Evolutionary conservation across 2,113 vertebrate species (phyloP).

Genomic region (Pelecanoides urinatrix): DNA sequence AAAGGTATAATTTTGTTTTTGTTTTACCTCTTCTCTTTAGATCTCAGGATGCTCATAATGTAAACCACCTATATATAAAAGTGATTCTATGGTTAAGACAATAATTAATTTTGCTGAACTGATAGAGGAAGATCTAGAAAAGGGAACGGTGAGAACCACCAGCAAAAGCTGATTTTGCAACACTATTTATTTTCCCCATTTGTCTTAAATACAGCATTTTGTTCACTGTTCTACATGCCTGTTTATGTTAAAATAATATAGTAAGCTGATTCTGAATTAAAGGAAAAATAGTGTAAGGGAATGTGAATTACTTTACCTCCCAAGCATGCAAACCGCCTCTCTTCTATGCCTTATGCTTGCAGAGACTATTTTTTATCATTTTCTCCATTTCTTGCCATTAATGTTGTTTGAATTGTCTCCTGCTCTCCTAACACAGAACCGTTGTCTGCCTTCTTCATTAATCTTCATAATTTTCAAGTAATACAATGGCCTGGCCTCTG

Average conservation of each 20-base stretch:
- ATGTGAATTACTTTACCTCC: not conserved
- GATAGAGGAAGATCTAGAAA: not conserved
- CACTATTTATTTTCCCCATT: not conserved
- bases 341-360: not conserved
- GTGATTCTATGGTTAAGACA: not conserved
- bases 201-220: not conserved
- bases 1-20: not conserved
- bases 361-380: not conserved
- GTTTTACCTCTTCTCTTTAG: not conserved
- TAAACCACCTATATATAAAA: not conserved
- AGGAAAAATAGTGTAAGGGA: not conserved
- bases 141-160: not conserved
- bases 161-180: not conserved
- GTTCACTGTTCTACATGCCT: not conserved
- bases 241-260: not conserved
- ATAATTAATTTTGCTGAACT: not conserved
- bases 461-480: constrained; percentile 53
- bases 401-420: constrained; percentile 18
- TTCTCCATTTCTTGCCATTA: constrained; percentile 19
- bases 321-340: not conserved
- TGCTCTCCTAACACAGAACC: constrained; percentile 9
- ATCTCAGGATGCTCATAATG: not conserved
- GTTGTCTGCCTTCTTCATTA: constrained; percentile 32
- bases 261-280: not conserved
- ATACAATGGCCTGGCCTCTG: constrained; percentile 14